Base-by-base conservation (phyloP, 2,888 invertebrate genomes). In the Mythimna loreyi region DNA sequence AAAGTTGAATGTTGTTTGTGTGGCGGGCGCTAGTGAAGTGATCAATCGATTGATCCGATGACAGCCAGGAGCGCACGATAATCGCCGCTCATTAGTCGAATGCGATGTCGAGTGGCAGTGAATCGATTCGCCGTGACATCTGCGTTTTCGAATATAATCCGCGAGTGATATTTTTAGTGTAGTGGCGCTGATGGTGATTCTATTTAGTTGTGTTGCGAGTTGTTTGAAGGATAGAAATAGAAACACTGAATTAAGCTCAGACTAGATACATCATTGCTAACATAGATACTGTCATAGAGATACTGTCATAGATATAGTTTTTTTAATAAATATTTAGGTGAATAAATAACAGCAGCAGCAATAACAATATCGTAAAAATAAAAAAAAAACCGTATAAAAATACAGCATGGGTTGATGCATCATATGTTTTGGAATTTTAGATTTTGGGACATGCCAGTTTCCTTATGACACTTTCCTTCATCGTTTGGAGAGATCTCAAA, bases 21-120 rank as follows among this genome's bases (percentile, higher is more conserved):
- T 77, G 62, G 78, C 45, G 11, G n/a, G 66, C 57, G 60, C 57
- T 67, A 63, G 65, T 77, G 72, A 73, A 72, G 75, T 80, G 76
- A 92, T 92, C 89, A 91, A 93, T 93, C 91, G 93, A 92, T 91
- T 84, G 86, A 67, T 67, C 69, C 86, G 93, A 91, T 93, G 94
- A 94, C 94, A 93, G 92, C 78, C 86, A 86, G 85, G 85, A 89
- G 87, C 85, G 91, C 79, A 86, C 91, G 90, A 89, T 93, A 92
- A 94, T 93, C 89, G 92, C 83, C 86, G 85, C 87, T 90, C 92
- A 93, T 94, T 92, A 94, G 92, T 90, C 88, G 79, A 72, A 84
- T 72, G 72, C 76, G 82, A 84, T 78, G 61, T 64, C 65, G 82
- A 89, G 64, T 75, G 59, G 61, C 63, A 89, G 82, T 89, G 89